Percentiles rank a stretch among this genome's conserved stretches.
phyloP scores from a whole-genome alignment of 2,888 invertebrate genomes.

The Dryobota labecula region DNA sequence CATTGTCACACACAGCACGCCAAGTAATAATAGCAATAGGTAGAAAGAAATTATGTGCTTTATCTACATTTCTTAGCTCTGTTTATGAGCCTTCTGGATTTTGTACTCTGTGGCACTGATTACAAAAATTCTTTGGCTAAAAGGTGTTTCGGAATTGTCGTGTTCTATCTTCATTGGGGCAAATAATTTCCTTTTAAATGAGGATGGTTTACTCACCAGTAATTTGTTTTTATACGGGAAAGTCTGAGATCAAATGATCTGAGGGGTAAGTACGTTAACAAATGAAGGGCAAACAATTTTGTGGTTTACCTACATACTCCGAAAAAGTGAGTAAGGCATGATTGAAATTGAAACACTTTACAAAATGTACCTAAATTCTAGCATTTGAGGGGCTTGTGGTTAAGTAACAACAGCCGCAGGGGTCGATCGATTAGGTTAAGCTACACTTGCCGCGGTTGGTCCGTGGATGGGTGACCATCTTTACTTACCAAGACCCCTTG shows the following conservation, averaged over 20 bases:
- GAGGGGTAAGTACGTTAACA: neutral
- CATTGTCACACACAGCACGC: slow-evolving; percentile 72
- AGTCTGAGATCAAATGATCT: no score
- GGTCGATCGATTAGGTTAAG: no score
- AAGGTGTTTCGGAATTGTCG: slow-evolving; percentile 21
- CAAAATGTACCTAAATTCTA: neutral
- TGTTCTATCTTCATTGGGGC: slow-evolving; percentile 38
- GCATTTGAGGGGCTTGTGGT: no score
- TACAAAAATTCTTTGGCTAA: slow-evolving; percentile 30
- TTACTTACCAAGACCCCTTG: no score
- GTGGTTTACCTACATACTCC: neutral
- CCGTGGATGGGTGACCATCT: no score
- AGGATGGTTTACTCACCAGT: neutral
- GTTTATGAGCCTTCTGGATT: slow-evolving; percentile 15
- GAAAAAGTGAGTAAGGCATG: neutral
- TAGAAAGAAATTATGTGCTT: slow-evolving; percentile 50
- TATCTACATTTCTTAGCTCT: slow-evolving; percentile 46
- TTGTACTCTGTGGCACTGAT: slow-evolving; percentile 12
- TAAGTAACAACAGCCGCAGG: no score
- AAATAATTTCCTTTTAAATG: slow-evolving; percentile 7
- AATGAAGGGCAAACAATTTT: neutral
- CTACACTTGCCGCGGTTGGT: no score
- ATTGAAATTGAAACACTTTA: neutral
- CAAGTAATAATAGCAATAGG: slow-evolving; percentile 56
- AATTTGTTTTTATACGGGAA: neutral